Evolutionary conservation across 2,797 vertebrate genomes (phyloP).

Genomic region (Melanotaenia pygmaea): DNA sequence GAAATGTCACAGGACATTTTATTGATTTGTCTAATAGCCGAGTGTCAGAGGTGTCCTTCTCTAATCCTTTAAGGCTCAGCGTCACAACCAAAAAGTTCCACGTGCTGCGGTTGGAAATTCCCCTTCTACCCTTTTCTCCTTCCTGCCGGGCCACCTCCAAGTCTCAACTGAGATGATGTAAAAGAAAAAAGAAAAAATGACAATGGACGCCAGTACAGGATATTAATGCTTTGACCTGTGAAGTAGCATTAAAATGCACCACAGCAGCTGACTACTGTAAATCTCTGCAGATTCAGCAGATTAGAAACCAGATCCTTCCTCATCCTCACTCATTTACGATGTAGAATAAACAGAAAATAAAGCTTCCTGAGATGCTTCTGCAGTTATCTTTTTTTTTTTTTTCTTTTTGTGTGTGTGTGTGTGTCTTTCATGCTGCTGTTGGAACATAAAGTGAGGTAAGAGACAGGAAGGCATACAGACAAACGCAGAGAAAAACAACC

Average conservation of each 20-base stretch:
- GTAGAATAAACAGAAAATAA: neutral
- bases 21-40: neutral
- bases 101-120: slow-evolving; percentile 49
- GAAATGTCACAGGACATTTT: slow-evolving; percentile 20
- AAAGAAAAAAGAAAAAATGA: slow-evolving; percentile 9
- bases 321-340: neutral
- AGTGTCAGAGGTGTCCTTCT: slow-evolving; percentile 1
- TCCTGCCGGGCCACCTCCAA: slow-evolving; percentile 41
- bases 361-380: neutral
- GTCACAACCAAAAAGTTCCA: slow-evolving; percentile 7
- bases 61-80: neutral
- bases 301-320: slow-evolving; percentile 1
- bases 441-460: neutral
- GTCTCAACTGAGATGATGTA: slow-evolving; percentile 41
- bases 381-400: neutral
- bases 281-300: neutral
- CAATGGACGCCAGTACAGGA: slow-evolving; percentile 36
- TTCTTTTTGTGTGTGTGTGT: too few relatives aligned
- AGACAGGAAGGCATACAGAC: neutral
- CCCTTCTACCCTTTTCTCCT: slow-evolving; percentile 48
- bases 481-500: accelerated
- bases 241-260: slow-evolving; percentile 2
- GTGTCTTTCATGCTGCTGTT: neutral
- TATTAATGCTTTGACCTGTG: slow-evolving; percentile 33
- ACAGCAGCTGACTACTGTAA: neutral